Percentiles rank a stretch among this genome's conserved stretches.
phyloP scores from a whole-genome alignment of 2,888 invertebrate species.

The Hartigia nigra region DNA sequence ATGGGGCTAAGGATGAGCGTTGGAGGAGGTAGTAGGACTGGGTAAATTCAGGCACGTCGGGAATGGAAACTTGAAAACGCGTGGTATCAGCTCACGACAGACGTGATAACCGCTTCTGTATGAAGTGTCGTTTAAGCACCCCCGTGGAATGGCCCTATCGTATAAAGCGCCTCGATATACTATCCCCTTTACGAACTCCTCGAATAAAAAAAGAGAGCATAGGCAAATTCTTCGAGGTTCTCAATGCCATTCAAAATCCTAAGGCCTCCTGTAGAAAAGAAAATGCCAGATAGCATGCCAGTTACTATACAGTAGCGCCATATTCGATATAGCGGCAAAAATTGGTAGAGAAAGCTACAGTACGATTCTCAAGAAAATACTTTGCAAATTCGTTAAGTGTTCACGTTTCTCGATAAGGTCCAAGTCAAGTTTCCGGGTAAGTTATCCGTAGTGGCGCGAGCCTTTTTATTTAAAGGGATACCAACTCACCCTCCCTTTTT shows the following conservation, averaged over 20 bases:
- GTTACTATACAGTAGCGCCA: neutral
- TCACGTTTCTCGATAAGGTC: neutral
- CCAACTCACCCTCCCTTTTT: neutral
- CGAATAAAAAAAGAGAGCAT: neutral
- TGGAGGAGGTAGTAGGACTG: constrained; percentile 13
- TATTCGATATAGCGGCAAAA: neutral
- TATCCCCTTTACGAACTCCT: constrained; percentile 1
- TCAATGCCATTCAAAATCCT: neutral
- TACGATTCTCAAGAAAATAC: neutral
- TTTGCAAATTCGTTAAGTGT: neutral
- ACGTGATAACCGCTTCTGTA: constrained; percentile 52
- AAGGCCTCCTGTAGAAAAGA: neutral
- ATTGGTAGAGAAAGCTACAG: neutral
- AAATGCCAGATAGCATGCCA: neutral
- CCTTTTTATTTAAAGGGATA: neutral
- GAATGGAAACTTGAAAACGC: neutral
- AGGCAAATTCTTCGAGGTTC: neutral
- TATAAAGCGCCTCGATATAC: neutral
- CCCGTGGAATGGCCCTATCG: neutral
- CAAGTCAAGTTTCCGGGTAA: neutral
- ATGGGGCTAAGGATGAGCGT: constrained; percentile 36
- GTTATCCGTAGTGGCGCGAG: neutral
- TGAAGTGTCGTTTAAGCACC: constrained; percentile 47
- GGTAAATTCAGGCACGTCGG: constrained; percentile 16
- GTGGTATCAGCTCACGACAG: constrained; percentile 48